phyloP scores from a whole-genome alignment of 2,888 invertebrate genomes.

The Ditylenchus weischeri region DNA sequence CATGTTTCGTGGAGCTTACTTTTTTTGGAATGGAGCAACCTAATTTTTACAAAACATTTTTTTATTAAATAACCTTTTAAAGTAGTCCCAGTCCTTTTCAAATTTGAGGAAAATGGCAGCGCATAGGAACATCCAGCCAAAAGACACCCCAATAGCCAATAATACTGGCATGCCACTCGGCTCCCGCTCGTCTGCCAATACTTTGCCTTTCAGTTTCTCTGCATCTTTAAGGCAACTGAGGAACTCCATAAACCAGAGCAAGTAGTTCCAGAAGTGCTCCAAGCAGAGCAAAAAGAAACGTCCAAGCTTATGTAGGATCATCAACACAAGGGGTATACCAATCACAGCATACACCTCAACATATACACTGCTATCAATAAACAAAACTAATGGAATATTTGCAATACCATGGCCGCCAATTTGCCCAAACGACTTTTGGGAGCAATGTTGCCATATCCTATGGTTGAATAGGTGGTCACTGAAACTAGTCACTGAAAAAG shows the following conservation, averaged over 20 bases:
- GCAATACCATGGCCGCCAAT: constrained; percentile 50
- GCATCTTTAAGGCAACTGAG: constrained; percentile 43
- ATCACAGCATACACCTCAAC: constrained; percentile 51
- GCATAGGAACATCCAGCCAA: constrained; percentile 59
- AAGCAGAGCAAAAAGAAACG: constrained; percentile 49
- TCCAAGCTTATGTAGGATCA: constrained; percentile 57
- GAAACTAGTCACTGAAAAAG: not conserved
- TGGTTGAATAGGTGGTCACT: constrained; percentile 56
- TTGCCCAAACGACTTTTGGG: constrained; percentile 53
- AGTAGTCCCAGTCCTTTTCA: constrained; percentile 58
- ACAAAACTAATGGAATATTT: too few relatives aligned
- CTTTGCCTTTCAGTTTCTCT: constrained; percentile 36
- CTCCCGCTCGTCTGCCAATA: constrained; percentile 32
- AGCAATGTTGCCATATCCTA: constrained; percentile 57
- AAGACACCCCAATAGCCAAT: constrained; percentile 46
- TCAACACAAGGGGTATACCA: constrained; percentile 56
- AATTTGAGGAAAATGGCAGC: constrained; percentile 56
- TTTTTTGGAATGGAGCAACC: too few relatives aligned
- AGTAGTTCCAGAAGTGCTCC: constrained; percentile 45
- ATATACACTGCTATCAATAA: not conserved
- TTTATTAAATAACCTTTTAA: constrained; percentile 38
- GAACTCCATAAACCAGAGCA: constrained; percentile 42
- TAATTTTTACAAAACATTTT: not conserved
- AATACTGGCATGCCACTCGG: constrained; percentile 50
- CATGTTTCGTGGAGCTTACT: too few relatives aligned